phyloP scores from a whole-genome alignment of 1,140 invertebrate genomes.

The Papilio polyxenes region DNA sequence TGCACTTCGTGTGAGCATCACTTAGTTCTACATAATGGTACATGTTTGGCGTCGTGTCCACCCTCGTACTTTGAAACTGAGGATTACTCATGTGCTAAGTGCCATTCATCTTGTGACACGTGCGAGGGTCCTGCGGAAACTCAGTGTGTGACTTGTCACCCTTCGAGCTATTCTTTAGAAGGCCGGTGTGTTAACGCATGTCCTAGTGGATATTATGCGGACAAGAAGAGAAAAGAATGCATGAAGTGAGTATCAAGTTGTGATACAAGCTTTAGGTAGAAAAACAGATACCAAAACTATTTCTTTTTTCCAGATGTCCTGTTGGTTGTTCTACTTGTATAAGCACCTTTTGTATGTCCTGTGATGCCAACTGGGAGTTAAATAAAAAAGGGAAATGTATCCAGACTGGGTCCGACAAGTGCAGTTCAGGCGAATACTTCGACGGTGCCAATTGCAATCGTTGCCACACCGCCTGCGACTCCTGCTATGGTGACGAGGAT shows the following conservation, averaged over 20 bases:
- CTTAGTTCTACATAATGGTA: constrained; percentile 88
- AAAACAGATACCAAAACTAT: constrained; percentile 27
- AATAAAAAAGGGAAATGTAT: constrained; percentile 87
- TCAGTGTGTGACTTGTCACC: constrained; percentile 90
- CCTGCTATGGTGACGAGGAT: constrained; percentile 86
- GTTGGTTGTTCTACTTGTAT: constrained; percentile 87
- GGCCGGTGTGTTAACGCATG: constrained; percentile 85
- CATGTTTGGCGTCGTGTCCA: constrained; percentile 91
- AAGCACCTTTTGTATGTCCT: constrained; percentile 84
- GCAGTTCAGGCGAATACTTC: constrained; percentile 81
- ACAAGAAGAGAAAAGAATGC: constrained; percentile 89
- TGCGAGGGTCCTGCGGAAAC: constrained; percentile 88
- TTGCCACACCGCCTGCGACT: constrained; percentile 87
- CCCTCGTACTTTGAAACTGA: constrained; percentile 90
- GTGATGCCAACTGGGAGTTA: constrained; percentile 85
- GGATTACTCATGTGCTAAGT: constrained; percentile 89
- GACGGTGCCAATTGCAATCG: constrained; percentile 82
- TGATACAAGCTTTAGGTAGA: neutral
- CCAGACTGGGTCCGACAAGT: constrained; percentile 84
- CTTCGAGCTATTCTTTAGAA: constrained; percentile 84
- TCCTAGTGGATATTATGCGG: constrained; percentile 86
- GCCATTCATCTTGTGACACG: constrained; percentile 90
- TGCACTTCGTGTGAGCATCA: constrained; percentile 93
- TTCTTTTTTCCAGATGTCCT: constrained; percentile 81
- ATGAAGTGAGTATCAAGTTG: constrained; percentile 73